phyloP scores from a whole-genome alignment of 2,113 vertebrate genomes.

The Phainopepla nitens region DNA sequence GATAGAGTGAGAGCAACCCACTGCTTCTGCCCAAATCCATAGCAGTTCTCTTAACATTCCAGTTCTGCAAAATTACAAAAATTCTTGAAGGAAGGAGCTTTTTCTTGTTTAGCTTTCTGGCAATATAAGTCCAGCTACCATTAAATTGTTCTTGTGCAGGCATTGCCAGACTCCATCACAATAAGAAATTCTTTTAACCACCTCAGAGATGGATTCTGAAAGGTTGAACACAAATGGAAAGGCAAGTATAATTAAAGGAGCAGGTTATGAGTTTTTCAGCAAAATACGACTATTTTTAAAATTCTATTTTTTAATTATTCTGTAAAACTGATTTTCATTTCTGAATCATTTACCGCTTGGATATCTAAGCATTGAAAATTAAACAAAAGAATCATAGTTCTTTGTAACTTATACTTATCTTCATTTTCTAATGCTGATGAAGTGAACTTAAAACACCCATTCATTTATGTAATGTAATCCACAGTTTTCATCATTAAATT shows the following conservation, averaged over 20 bases:
- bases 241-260: neutral
- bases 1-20: neutral
- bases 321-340: neutral
- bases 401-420: constrained; percentile 17
- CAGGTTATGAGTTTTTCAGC: neutral
- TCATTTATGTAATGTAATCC: constrained; percentile 40
- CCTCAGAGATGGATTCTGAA: neutral
- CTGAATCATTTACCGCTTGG: neutral
- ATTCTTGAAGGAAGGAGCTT: neutral
- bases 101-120: neutral
- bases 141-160: neutral
- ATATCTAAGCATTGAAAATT: constrained; percentile 13
- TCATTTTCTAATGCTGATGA: constrained; percentile 26
- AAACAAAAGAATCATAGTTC: constrained; percentile 25
- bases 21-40: neutral
- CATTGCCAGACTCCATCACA: neutral
- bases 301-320: neutral
- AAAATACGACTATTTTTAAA: neutral
- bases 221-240: neutral
- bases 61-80: neutral
- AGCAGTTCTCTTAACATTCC: neutral
- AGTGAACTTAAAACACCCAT: constrained; percentile 20
- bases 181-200: neutral
- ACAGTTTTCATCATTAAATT: constrained; percentile 29
- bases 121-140: neutral